phyloP scores from a whole-genome alignment of 2,888 invertebrate species.

The Yponomeuta cagnagella region DNA sequence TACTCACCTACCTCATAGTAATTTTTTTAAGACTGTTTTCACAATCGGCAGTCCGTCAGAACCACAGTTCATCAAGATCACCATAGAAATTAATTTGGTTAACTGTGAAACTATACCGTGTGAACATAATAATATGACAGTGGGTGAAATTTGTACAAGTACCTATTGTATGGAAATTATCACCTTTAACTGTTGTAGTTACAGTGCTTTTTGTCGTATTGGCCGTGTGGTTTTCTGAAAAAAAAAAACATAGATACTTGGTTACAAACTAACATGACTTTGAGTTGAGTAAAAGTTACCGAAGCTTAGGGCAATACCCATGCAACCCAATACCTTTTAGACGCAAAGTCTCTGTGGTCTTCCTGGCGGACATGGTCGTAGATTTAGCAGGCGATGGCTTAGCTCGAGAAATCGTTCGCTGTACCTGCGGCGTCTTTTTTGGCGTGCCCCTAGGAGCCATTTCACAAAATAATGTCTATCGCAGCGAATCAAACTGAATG shows the following conservation, averaged over 20 bases:
- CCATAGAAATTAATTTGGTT: too few relatives aligned
- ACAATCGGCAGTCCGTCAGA: too few relatives aligned
- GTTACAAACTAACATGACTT: too few relatives aligned
- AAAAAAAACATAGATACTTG: not conserved
- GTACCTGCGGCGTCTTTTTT: constrained; percentile 32
- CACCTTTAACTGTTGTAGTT: constrained; percentile 1
- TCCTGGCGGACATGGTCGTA: not conserved
- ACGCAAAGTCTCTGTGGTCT: not conserved
- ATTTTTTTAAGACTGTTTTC: too few relatives aligned
- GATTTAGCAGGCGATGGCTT: not conserved
- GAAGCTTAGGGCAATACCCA: not conserved
- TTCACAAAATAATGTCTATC: not conserved
- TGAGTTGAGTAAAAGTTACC: too few relatives aligned
- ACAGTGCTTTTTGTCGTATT: not conserved
- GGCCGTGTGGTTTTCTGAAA: not conserved
- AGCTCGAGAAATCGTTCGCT: not conserved
- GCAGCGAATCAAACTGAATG: not conserved
- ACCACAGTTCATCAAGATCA: too few relatives aligned
- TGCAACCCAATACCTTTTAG: not conserved
- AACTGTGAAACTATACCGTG: not conserved
- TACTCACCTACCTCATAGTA: too few relatives aligned
- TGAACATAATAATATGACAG: not conserved
- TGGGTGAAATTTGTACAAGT: not conserved
- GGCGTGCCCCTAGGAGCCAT: constrained; percentile 56
- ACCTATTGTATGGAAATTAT: not conserved